A percentile compares a stretch with the other conserved stretches of the same genome.
Conservation (phyloP, 2,113 vertebrate genomes). For the Silurus glanis region DNA sequence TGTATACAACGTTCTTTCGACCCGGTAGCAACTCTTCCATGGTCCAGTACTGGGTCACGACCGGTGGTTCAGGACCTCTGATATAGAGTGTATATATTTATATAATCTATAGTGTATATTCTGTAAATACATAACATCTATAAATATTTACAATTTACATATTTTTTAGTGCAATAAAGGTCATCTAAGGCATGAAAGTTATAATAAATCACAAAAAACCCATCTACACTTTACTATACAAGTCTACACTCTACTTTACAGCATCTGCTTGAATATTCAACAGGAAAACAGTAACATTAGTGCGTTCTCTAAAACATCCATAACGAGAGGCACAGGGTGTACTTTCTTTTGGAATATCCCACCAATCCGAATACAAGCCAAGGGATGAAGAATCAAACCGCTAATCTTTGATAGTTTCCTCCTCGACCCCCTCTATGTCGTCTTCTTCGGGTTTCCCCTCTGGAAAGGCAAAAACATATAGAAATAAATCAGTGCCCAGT, state of each 20-base stretch:
- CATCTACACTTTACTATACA: background rate
- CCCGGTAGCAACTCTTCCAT: no score
- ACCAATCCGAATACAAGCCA: background rate
- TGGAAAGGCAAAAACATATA: constrained; percentile 46
- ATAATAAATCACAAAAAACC: background rate
- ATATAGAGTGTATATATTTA: background rate
- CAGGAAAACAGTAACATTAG: background rate
- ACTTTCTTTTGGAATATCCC: background rate
- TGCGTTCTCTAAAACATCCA: background rate
- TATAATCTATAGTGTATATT: background rate
- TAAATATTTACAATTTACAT: constrained; percentile 20
- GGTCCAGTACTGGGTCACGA: no score
- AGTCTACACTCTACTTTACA: background rate
- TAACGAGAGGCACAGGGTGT: background rate
- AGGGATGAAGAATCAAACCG: background rate
- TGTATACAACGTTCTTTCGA: no score
- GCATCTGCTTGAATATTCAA: background rate
- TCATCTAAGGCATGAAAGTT: background rate
- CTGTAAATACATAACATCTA: background rate
- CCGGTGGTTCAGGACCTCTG: no score
- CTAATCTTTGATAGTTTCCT: constrained; percentile 41
- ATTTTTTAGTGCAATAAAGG: background rate
- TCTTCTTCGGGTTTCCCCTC: constrained; percentile 61
- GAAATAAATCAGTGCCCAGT: background rate
- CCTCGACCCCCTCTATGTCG: constrained; percentile 26